A percentile compares a stretch with the other conserved stretches of the same genome.
Conservation (phyloP, 2,888 invertebrate genomes). For the Trichacis sp. region DNA sequence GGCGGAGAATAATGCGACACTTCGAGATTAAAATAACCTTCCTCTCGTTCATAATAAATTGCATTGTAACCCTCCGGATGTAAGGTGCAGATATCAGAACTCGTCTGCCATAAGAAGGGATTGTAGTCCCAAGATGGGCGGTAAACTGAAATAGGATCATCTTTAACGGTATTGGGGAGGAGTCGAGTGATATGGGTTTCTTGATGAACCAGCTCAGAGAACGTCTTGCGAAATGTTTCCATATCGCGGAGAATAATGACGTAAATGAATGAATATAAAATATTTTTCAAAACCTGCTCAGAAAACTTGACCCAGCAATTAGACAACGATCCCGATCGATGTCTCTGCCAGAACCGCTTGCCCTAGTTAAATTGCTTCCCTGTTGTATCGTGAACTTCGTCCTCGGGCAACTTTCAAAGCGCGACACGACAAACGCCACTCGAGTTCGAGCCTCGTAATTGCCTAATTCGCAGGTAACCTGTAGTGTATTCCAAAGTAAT, state of each 20-base stretch:
- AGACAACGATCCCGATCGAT: not conserved
- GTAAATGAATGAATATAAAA: not conserved
- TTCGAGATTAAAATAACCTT: not conserved
- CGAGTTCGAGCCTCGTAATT: not conserved
- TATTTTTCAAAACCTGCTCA: not conserved
- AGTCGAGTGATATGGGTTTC: conserved; percentile 23
- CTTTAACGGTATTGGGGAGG: conserved; percentile 36
- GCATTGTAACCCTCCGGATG: conserved; percentile 21
- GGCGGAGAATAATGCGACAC: not conserved
- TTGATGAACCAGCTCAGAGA: conserved; percentile 11
- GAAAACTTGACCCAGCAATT: not conserved
- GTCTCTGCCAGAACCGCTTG: not conserved
- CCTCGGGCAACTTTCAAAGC: not conserved
- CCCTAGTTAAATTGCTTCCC: not conserved
- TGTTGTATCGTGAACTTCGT: not conserved
- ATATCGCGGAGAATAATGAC: not conserved
- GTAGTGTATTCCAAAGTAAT: not conserved
- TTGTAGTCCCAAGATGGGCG: conserved; percentile 22
- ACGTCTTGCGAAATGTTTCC: not conserved
- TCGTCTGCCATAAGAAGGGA: conserved; percentile 18
- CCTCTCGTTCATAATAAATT: not conserved
- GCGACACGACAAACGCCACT: not conserved
- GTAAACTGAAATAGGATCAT: conserved; percentile 31
- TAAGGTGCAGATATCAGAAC: conserved; percentile 32
- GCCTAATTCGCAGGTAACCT: not conserved